These are phyloP conservation scores for Cephus cinctus DNA, from an alignment of 1,140 invertebrate genomes.

Conservation along the genomic window DNA sequence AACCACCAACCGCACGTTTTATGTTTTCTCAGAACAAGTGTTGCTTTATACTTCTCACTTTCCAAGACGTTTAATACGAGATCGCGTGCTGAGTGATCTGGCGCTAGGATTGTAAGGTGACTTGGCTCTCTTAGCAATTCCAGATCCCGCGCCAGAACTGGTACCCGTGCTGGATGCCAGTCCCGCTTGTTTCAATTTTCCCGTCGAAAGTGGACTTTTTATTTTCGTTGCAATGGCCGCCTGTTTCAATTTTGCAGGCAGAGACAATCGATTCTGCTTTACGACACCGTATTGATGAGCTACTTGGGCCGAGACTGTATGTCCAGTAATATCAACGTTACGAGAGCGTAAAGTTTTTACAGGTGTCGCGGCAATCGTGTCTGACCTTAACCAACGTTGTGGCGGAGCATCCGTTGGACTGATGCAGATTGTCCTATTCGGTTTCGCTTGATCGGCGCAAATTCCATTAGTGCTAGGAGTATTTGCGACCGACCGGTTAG, in stretches of 20 bases:
- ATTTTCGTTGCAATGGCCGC: conserved; percentile 2
- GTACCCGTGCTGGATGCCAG: conserved; percentile 1
- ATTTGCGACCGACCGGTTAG: conserved; percentile 19
- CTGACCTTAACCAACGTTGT: conserved; percentile 52
- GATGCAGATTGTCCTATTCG: conserved; percentile 18
- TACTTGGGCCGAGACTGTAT: conserved; percentile 44
- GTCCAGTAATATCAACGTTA: conserved; percentile 49
- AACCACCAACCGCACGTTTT: no score
- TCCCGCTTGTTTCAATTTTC: conserved; percentile 23
- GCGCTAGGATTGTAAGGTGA: conserved; percentile 42
- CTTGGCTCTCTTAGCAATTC: conserved; percentile 44
- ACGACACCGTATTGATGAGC: conserved; percentile 45
- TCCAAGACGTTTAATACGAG: conserved; percentile 49
- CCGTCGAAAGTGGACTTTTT: conserved; percentile 19
- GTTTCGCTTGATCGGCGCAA: conserved; percentile 17
- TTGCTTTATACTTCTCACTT: conserved; percentile 41
- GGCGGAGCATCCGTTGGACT: conserved; percentile 12
- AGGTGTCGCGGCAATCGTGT: conserved; percentile 51
- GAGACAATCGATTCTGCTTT: conserved; percentile 40
- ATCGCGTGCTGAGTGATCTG: conserved; percentile 42
- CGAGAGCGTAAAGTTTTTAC: conserved; percentile 50
- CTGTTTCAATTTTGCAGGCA: conserved; percentile 37
- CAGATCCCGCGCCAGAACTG: conserved; percentile 22
- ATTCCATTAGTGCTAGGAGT: not conserved
- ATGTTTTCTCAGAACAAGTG: no score